Base-by-base conservation (phyloP, 2,888 invertebrate species). In the Apotomis turbidana region DNA sequence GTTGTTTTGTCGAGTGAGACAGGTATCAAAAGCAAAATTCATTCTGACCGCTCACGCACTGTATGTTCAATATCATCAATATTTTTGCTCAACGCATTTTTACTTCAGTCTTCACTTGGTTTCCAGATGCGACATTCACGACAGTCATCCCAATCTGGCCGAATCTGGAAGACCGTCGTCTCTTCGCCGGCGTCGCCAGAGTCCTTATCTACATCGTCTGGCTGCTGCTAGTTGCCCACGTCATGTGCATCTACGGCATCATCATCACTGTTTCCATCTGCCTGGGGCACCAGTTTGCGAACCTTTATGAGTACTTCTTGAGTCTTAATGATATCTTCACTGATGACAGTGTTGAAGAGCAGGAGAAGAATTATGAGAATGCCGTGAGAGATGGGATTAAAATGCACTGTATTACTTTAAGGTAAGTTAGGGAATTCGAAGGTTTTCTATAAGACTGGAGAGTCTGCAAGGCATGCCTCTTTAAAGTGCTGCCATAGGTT, bases 141-240 rank as follows among this genome's bases (percentile, higher is more conserved):
- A 67, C 72, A 46, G 12, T 70, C 4, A 67, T 73, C 13, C 59
- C 72, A 6, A 51, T 49, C 2, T 74, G 74, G 74, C 74, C 74
- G 0, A 67, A 73, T 6, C 10, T 66, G 1, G 61, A 61, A n/a
- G 72, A 74, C 12, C 51, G 51, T 0, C 13, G 67, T 9, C 12
- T 9, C 15, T 2, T 68, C 4, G 70, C 72, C 38, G 54, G 64
- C 10, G 38, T 70, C 36, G 61, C 44, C 10, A 36, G 74, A 46
- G 12, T 70, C 4, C 3, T 73, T 8, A 36, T 49, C 38, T 70
- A 63, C 70, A n/a, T 70, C 49, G 3, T 68, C 49, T 72, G 66
- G 67, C 46, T 49, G 13, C 46, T 74, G 12, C 54, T 72, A 12
- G 5, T 68, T 0, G 5, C 55, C 3, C 66, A 67, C 36, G 41